Conservation (phyloP, 2,888 invertebrate species). For the Lysandra bellargus region DNA sequence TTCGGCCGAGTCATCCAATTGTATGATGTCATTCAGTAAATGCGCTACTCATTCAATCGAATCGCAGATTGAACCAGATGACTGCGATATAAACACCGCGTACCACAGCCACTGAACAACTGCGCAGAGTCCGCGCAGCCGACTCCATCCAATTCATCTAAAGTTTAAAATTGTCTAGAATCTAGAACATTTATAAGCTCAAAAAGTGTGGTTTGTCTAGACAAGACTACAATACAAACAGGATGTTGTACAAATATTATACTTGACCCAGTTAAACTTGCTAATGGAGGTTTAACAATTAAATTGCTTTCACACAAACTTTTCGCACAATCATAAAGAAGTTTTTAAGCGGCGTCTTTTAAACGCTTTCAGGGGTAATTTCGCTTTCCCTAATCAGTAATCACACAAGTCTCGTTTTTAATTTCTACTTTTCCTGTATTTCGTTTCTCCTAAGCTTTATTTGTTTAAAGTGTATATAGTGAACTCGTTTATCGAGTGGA, state of each 20-base stretch:
- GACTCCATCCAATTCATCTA: too few relatives aligned
- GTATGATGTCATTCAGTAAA: too few relatives aligned
- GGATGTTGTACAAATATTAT: neutral
- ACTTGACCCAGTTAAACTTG: constrained; percentile 19
- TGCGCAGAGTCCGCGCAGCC: too few relatives aligned
- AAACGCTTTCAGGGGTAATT: neutral
- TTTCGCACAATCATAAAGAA: constrained; percentile 15
- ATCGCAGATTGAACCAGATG: too few relatives aligned
- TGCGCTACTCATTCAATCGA: too few relatives aligned
- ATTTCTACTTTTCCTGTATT: neutral
- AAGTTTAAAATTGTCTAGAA: too few relatives aligned
- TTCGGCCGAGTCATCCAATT: too few relatives aligned
- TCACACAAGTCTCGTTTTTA: neutral
- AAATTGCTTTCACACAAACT: neutral
- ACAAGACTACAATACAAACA: neutral
- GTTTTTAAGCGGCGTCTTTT: constrained; percentile 1
- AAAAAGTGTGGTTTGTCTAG: neutral
- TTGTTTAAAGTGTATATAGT: neutral
- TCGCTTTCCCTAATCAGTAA: constrained; percentile 11
- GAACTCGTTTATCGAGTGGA: too few relatives aligned
- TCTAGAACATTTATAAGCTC: neutral
- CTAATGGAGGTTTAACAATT: constrained; percentile 1
- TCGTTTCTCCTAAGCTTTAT: neutral
- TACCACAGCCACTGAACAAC: too few relatives aligned
- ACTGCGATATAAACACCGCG: too few relatives aligned